A percentile compares a stretch with the other conserved stretches of the same genome.
These are phyloP conservation scores for Drosophila trapezifrons DNA, from an alignment of 1,140 invertebrate species.

Conservation along the genomic window DNA sequence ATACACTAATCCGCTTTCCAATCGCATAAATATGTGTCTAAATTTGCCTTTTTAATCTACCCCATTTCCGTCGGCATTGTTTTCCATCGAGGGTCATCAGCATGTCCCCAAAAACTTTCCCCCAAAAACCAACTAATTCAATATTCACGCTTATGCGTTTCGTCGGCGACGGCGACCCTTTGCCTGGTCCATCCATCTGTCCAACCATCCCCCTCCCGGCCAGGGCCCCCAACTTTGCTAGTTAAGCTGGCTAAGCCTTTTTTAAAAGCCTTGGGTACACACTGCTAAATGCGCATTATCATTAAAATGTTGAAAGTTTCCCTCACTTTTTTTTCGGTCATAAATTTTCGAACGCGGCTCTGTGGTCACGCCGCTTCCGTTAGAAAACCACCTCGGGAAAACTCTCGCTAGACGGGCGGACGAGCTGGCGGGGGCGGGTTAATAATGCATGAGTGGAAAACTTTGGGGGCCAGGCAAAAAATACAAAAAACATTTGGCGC, in stretches of 20 bases:
- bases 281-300: conserved; percentile 82
- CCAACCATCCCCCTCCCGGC: neutral
- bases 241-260: conserved; percentile 82
- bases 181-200: conserved; percentile 6
- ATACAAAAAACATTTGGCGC: conserved; percentile 44
- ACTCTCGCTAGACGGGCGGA: conserved; percentile 29
- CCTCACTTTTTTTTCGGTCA: conserved; percentile 58
- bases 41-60: conserved; percentile 12
- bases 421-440: conserved; percentile 20
- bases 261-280: conserved; percentile 81
- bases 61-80: conserved; percentile 21
- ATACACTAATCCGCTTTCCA: conserved; percentile 27
- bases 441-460: conserved; percentile 72
- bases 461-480: conserved; percentile 25
- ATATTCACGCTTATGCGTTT: conserved; percentile 75
- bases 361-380: conserved; percentile 55
- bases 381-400: conserved; percentile 46
- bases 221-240: conserved; percentile 67
- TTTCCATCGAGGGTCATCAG: conserved; percentile 32
- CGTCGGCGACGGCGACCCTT: conserved; percentile 5
- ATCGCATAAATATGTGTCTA: conserved; percentile 23
- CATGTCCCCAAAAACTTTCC: conserved; percentile 42
- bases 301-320: conserved; percentile 81
- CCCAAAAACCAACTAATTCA: conserved; percentile 59
- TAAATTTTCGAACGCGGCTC: conserved; percentile 66